phyloP scores from a whole-genome alignment of 2,797 vertebrate genomes.

The Microchirus variegatus region DNA sequence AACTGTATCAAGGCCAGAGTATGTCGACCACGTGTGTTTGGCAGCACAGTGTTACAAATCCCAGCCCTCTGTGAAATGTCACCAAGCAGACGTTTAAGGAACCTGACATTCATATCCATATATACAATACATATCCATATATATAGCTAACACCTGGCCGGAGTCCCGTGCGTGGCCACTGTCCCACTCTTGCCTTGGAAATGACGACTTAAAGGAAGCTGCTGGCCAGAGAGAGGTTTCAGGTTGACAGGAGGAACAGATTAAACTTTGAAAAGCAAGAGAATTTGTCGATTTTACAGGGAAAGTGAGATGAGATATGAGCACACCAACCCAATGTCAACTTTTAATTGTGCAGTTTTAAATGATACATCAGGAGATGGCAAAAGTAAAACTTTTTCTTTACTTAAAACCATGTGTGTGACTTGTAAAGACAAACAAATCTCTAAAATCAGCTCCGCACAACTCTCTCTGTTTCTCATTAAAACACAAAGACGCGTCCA shows the following conservation, averaged over 20 bases:
- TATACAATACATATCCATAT: slow-evolving; percentile 12
- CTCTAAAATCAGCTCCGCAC: too few relatives aligned
- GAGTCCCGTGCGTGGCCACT: slow-evolving; percentile 33
- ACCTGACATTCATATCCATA: slow-evolving; percentile 37
- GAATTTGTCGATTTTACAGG: background rate
- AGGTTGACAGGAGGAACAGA: slow-evolving; percentile 12
- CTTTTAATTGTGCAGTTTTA: too few relatives aligned
- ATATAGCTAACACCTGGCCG: slow-evolving; percentile 35
- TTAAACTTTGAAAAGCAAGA: slow-evolving; percentile 19
- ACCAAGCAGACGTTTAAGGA: slow-evolving; percentile 39
- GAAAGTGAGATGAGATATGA: too few relatives aligned
- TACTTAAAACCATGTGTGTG: too few relatives aligned
- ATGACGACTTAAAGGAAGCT: slow-evolving; percentile 32
- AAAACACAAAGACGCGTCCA: too few relatives aligned
- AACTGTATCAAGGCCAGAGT: slow-evolving; percentile 28
- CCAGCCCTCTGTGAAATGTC: slow-evolving; percentile 53
- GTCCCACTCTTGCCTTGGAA: slow-evolving; percentile 49
- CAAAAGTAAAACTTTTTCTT: too few relatives aligned
- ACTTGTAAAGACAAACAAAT: too few relatives aligned
- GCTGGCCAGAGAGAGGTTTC: background rate
- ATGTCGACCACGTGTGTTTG: slow-evolving; percentile 32
- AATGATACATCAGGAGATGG: too few relatives aligned
- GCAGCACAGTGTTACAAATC: slow-evolving; percentile 52
- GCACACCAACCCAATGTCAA: too few relatives aligned
- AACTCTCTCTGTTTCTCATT: too few relatives aligned